phyloP scores from a whole-genome alignment of 2,113 vertebrate genomes.

The Calyptommatus sinebrachiatus region DNA sequence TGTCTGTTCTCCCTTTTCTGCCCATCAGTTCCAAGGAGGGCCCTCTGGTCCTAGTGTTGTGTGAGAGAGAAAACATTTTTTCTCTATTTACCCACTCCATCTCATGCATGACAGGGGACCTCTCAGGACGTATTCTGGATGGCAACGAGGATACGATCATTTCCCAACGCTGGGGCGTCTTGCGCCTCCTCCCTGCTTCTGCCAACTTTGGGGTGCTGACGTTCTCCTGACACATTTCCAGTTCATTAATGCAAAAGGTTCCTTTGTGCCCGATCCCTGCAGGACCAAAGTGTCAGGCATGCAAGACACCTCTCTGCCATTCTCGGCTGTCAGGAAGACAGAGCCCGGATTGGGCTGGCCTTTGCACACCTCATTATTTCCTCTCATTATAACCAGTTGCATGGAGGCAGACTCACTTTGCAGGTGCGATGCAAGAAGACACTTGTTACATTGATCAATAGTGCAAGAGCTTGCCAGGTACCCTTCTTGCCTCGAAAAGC shows the following conservation, averaged over 20 bases:
- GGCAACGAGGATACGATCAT: accelerated
- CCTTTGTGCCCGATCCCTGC: accelerated
- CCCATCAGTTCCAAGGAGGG: no score
- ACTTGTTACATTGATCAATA: neutral
- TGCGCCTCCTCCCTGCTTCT: neutral
- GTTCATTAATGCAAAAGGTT: accelerated
- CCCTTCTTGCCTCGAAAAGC: neutral
- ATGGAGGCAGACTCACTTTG: neutral
- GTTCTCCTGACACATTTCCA: accelerated
- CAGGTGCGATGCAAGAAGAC: accelerated
- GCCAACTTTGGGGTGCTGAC: neutral
- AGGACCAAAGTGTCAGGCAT: neutral
- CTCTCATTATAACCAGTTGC: neutral
- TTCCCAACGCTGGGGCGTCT: accelerated
- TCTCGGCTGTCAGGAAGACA: accelerated
- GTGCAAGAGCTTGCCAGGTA: neutral
- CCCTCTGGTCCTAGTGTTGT: no score
- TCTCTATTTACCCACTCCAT: no score
- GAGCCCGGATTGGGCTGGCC: neutral
- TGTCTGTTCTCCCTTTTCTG: no score
- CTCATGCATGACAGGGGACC: no score
- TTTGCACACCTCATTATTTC: slow-evolving; percentile 8
- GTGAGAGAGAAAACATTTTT: no score
- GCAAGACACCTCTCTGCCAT: slow-evolving; percentile 18
- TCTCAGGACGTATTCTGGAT: accelerated